Evolutionary conservation across 1,140 invertebrate genomes (phyloP), one percentile per base, ranked within the genome.

Genomic region (Temnothorax nylanderi): DNA sequence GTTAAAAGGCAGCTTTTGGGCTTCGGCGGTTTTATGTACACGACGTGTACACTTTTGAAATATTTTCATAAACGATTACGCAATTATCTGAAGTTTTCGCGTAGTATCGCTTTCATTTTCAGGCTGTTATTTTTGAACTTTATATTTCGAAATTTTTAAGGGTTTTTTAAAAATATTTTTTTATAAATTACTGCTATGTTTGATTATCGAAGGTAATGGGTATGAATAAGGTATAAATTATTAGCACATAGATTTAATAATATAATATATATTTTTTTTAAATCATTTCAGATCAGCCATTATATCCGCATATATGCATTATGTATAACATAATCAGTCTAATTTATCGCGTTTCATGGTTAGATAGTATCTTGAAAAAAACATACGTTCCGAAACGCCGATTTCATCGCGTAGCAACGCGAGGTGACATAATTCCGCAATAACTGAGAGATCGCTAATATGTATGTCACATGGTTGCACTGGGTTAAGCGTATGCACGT

Each of bases 1-100:
- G 18, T 37, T 47, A 65, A 78, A 75, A 65, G 58, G n/a, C 34
- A 60, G 37, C 34, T 76, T 62, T 60, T 44, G n/a, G 8, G 5
- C 16, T 41, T 16, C 37, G 26, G 13, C 13, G 21, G 8, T 44
- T 58, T 76, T 26, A 13, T 41, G 18, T 76, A 5, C 7, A 18
- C 26, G 18, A 75, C n/a, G 7, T 47, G 2, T 26, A n/a, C 37
- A 78, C 18, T 47, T 64, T 60, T 16, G 26, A 3, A 13, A 49
- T 60, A 32, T 47, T 76, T 76, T 72, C 49, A 6, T 47, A 77
- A 60, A 62, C 21, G 5, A 44, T 77, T 58, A 58, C 7, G 54
- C 8, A n/a, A 37, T 62, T 67, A 51, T 37, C 32, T 18, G 37
- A 80, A 21, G 16, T 13, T 37, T 0, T 11, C 6, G 11, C 8